Percentiles rank a stretch among this genome's conserved stretches.
These are phyloP conservation scores for Stegodyphus mimosarum DNA, from an alignment of 1,140 invertebrate genomes.

Conservation along the genomic window DNA sequence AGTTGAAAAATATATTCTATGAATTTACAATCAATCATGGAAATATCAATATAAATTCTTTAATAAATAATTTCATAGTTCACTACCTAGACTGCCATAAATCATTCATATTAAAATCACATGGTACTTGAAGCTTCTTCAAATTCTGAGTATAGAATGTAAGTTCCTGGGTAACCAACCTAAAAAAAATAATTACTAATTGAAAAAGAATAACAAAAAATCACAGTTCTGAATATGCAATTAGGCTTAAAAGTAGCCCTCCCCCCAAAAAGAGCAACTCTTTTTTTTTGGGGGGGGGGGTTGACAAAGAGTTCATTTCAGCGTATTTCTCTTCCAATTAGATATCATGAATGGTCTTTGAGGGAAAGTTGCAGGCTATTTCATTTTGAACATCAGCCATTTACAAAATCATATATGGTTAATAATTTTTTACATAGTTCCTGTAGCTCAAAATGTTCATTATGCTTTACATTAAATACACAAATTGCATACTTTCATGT, in stretches of 20 bases:
- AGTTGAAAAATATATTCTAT: conserved; percentile 58
- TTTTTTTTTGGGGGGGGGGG: too few relatives aligned
- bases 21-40: conserved; percentile 48
- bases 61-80: conserved; percentile 47
- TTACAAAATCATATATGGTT: too few relatives aligned
- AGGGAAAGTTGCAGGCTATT: too few relatives aligned
- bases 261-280: too few relatives aligned
- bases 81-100: conserved; percentile 61
- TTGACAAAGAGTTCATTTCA: too few relatives aligned
- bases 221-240: conserved; percentile 18
- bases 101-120: conserved; percentile 62
- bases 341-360: too few relatives aligned
- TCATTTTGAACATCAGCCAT: too few relatives aligned
- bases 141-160: conserved; percentile 95
- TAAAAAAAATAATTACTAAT: conserved; percentile 66
- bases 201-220: conserved; percentile 46
- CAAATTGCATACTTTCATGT: not conserved
- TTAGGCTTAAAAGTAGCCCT: too few relatives aligned
- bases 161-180: conserved; percentile 92
- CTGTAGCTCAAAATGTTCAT: conserved; percentile 15
- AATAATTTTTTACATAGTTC: too few relatives aligned
- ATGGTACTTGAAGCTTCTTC: conserved; percentile 68
- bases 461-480: conserved; percentile 6
- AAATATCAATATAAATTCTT: conserved; percentile 49
- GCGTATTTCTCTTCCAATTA: too few relatives aligned